Percentiles rank a stretch among this genome's conserved stretches.
phyloP scores from a whole-genome alignment of 2,797 vertebrate species.

The Lophius americanus region DNA sequence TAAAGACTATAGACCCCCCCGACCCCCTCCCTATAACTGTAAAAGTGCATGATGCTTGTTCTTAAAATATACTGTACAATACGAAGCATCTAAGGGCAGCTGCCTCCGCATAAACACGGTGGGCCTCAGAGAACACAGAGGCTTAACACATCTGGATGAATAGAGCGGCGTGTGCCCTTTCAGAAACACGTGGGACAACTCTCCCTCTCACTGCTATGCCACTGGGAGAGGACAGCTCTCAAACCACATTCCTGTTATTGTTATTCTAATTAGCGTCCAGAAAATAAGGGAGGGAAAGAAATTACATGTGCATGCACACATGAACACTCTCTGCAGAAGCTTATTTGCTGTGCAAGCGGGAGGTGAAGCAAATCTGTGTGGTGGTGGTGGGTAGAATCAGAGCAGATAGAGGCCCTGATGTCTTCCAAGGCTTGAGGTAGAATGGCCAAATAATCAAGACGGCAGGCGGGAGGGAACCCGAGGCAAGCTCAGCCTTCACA shows the following conservation, averaged over 20 bases:
- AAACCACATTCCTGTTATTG: conserved; percentile 81
- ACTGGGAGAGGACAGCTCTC: conserved; percentile 73
- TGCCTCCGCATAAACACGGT: conserved; percentile 60
- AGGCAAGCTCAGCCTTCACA: conserved; percentile 69
- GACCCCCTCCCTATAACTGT: conserved; percentile 35
- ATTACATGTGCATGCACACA: conserved; percentile 38
- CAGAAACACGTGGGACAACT: conserved; percentile 70
- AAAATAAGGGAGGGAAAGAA: conserved; percentile 29
- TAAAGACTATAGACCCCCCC: conserved; percentile 13
- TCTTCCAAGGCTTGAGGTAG: conserved; percentile 75
- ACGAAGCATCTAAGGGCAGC: conserved; percentile 48
- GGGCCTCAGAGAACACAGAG: conserved; percentile 59
- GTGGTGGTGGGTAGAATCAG: conserved; percentile 55
- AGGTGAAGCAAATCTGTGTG: conserved; percentile 49
- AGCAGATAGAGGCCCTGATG: conserved; percentile 72
- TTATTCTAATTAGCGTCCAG: conserved; percentile 83
- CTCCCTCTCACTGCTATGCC: conserved; percentile 65
- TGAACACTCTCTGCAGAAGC: conserved; percentile 57
- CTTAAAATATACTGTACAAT: conserved; percentile 63
- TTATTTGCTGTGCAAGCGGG: conserved; percentile 63
- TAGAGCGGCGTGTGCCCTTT: conserved; percentile 79
- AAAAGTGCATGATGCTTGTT: conserved; percentile 48
- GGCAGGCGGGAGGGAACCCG: conserved; percentile 57
- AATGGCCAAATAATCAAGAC: conserved; percentile 76
- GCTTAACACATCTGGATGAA: conserved; percentile 83